Conservation (phyloP, 1,140 invertebrate genomes). For the Delia radicum region DNA sequence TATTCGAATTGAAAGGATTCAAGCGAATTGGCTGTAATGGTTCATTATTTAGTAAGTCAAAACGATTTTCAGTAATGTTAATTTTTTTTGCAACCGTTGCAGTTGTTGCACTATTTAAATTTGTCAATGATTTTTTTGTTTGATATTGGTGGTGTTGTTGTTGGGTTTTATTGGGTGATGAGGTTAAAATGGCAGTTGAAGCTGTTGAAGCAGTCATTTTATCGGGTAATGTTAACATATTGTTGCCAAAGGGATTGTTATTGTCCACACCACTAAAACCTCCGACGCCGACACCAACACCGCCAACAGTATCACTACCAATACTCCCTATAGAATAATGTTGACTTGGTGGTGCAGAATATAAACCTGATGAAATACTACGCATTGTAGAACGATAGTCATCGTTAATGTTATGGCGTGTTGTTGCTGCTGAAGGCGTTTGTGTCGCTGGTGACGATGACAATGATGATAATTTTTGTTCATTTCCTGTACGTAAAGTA, state of each 20-base stretch:
- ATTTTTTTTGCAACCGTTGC: constrained; percentile 35
- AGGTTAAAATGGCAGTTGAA: constrained; percentile 43
- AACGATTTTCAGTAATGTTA: constrained; percentile 55
- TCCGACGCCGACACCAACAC: background rate
- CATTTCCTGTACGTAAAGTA: constrained; percentile 3
- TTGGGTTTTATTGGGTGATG: constrained; percentile 40
- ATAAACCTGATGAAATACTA: constrained; percentile 38
- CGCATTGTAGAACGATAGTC: constrained; percentile 43
- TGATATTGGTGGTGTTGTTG: constrained; percentile 7
- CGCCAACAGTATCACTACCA: constrained; percentile 13
- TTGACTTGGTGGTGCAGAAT: constrained; percentile 50
- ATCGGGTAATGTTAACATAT: constrained; percentile 26
- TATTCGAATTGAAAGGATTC: constrained; percentile 43
- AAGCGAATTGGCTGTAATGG: constrained; percentile 33
- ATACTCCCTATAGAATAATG: constrained; percentile 41
- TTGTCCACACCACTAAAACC: background rate
- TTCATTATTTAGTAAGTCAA: constrained; percentile 47
- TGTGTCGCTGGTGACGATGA: constrained; percentile 27
- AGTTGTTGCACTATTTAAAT: background rate
- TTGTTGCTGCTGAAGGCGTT: constrained; percentile 11
- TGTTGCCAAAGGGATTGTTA: constrained; percentile 24
- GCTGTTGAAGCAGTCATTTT: constrained; percentile 50
- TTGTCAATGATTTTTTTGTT: constrained; percentile 24
- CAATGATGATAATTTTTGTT: constrained; percentile 16
- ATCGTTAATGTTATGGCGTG: constrained; percentile 21